These are phyloP conservation scores for cattle (Bos taurus) DNA, from an alignment of 2,113 vertebrate genomes.

Conservation along the genomic window ARS-UCD2.0 NC_037352.1:17971001-17971500, in stretches of 20 bases:
- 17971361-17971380: no score
- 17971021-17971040: neutral
- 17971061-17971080: neutral
- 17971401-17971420: neutral
- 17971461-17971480: neutral
- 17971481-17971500: neutral
- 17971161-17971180: neutral
- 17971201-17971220: neutral
- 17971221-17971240: neutral
- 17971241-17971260: neutral
- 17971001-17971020: neutral
- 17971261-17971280: neutral
- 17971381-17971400: neutral
- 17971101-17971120: neutral
- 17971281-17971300: neutral
- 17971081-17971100: neutral
- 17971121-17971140: neutral
- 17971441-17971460: neutral
- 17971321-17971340: neutral
- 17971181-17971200: neutral
- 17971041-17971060: neutral
- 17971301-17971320: neutral
- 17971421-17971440: neutral
- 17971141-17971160: neutral
- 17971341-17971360: neutral